Evolutionary conservation across 2,797 vertebrate genomes (phyloP).

Genomic region (Sebastes iracundus): DNA sequence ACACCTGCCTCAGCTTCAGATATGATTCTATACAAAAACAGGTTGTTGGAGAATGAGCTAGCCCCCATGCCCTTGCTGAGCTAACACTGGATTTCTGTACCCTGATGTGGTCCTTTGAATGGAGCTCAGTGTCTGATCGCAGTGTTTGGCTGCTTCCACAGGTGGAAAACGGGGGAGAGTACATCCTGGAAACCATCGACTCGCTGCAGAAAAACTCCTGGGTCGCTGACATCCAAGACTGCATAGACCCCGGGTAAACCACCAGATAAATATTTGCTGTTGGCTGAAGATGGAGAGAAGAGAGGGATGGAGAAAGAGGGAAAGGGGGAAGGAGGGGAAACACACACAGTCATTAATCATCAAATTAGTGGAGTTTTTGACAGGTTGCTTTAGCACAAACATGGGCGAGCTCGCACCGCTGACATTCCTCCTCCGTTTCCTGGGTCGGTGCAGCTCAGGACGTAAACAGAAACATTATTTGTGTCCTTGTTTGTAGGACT

Average conservation of each 20-base stretch:
- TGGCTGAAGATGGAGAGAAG: slow-evolving; percentile 44
- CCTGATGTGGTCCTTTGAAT: slow-evolving; percentile 13
- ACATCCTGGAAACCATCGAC: slow-evolving; percentile 98
- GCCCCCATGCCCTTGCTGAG: not conserved
- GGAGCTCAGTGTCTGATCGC: slow-evolving; percentile 55
- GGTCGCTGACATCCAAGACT: slow-evolving; percentile 99
- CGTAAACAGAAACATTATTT: slow-evolving; percentile 70
- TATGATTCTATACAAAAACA: not conserved
- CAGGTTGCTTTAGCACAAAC: slow-evolving; percentile 67
- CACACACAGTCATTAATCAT: slow-evolving; percentile 74
- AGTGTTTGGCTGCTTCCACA: slow-evolving; percentile 73
- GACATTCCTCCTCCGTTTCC: slow-evolving; percentile 55
- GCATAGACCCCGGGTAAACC: slow-evolving; percentile 93
- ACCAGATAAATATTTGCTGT: slow-evolving; percentile 75
- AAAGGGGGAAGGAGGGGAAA: slow-evolving; percentile 22
- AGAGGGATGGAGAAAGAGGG: slow-evolving; percentile 10
- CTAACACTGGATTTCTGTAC: not conserved
- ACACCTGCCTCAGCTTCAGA: not conserved
- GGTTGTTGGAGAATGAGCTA: not conserved
- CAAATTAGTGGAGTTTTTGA: slow-evolving; percentile 76
- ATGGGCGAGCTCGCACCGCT: slow-evolving; percentile 16
- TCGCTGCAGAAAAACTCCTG: slow-evolving; percentile 99
- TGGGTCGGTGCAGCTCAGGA: slow-evolving; percentile 31
- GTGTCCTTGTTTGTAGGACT: slow-evolving; percentile 53
- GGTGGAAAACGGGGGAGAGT: slow-evolving; percentile 96